Conservation (phyloP, 1,140 invertebrate species). For the Drosophila littoralis region DNA sequence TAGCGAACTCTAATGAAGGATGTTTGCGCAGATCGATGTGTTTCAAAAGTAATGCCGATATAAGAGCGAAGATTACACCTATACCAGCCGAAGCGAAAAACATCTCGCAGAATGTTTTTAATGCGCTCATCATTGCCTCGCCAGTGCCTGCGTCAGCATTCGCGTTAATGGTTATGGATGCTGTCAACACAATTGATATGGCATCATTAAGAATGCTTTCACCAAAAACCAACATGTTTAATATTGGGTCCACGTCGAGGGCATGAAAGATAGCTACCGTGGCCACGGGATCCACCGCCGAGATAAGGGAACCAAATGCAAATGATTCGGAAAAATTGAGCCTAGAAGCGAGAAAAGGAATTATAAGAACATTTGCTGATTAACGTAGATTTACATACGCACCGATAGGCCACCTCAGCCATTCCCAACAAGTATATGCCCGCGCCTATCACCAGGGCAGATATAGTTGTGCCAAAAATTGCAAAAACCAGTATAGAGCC, state of each 20-base stretch:
- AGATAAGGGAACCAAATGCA: constrained; percentile 98
- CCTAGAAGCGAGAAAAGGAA: constrained; percentile 24
- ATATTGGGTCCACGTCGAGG: constrained; percentile 96
- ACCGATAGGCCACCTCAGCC: constrained; percentile 93
- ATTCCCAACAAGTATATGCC: constrained; percentile 97
- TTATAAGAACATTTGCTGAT: not conserved
- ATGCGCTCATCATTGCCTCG: constrained; percentile 94
- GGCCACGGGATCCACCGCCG: constrained; percentile 99
- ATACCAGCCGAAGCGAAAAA: constrained; percentile 99
- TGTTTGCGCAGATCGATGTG: constrained; percentile 98
- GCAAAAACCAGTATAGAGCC: constrained; percentile 98
- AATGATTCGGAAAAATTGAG: constrained; percentile 96
- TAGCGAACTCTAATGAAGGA: constrained; percentile 98
- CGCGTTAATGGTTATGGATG: constrained; percentile 88
- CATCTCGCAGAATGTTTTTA: constrained; percentile 97
- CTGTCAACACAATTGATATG: constrained; percentile 98
- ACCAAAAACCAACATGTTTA: constrained; percentile 99
- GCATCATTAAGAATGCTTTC: constrained; percentile 99
- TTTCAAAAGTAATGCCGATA: constrained; percentile 97
- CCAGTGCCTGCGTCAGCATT: constrained; percentile 86
- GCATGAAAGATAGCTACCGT: constrained; percentile 99
- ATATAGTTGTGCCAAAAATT: constrained; percentile 97
- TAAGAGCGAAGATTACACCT: constrained; percentile 97
- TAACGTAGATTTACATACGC: constrained; percentile 16
- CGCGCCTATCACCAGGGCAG: constrained; percentile 95